Evolutionary conservation across 2,113 vertebrate species (phyloP), one percentile per base, ranked within the genome.

Genomic region (Heliornis fulica): DNA sequence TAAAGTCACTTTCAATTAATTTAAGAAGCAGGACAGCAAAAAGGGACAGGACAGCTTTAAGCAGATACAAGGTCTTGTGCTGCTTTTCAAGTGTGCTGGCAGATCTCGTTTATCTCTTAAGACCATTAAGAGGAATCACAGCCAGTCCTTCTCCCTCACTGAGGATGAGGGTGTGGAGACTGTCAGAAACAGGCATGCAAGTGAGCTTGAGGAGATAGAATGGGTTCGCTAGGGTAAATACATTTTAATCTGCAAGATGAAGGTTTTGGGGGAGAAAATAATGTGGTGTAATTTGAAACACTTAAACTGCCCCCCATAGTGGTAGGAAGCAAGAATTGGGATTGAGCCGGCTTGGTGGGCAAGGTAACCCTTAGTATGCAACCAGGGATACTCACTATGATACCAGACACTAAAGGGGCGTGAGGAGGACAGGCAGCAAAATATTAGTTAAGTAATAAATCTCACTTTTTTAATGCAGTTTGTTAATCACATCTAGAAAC

Each of bases 1-100:
- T 83, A 81, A 93, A 95, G 72, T 81, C 64, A 75, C 38, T 93
- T 94, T 75, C 51, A 90, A 81, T 83, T 81, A 89, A 68, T 77
- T 83, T 83, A 94, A 94, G 85, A 36, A 83, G 80, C 90, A 86
- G 83, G 92, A 88, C 12, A 70, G 59, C 79, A 86, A 81, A 92
- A 92, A 90, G 4, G 60, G 56, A 63, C 12, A 36, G 51, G 34
- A n/a, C 20, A 89, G 63, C 80, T 93, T 84, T 92, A 89, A 90
- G 83, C 14, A 87, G 68, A 63, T 22, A 65, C 21, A 75, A 75
- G 70, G 43, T 70, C 72, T 83, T 76, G 32, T 13, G 26, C 56
- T 0, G 5, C 46, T 89, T 90, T 91, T 54, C 8, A 3, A 43
- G 46, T 43, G 26, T 14, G 21, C 54, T 46, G 26, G 51, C 72